phyloP scores from a whole-genome alignment of 2,113 vertebrate species.

The Apodemus speciosus region DNA sequence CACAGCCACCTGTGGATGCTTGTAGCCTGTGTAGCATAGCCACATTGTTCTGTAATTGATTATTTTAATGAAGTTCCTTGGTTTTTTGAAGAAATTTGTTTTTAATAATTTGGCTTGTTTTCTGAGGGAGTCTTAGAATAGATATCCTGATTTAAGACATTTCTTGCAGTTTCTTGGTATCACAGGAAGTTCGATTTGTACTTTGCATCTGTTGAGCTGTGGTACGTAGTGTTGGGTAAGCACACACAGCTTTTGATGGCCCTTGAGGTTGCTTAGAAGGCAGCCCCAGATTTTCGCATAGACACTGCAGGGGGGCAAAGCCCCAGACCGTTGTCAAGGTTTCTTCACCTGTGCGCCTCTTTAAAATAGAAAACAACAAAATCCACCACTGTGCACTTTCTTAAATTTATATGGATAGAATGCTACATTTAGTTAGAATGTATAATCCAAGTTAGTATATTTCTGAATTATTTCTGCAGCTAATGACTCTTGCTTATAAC shows the following conservation, averaged over 20 bases:
- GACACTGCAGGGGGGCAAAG: not conserved
- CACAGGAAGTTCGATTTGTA: conserved; percentile 14
- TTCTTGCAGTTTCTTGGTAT: conserved; percentile 39
- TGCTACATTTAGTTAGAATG: not conserved
- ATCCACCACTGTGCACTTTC: not conserved
- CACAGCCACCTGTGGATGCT: not conserved
- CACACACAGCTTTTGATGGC: not conserved
- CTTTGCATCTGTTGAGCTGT: conserved; percentile 33
- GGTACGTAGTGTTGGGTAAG: conserved; percentile 4
- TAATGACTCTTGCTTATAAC: conserved; percentile 29
- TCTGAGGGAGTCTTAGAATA: conserved; percentile 1
- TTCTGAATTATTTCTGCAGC: conserved; percentile 45
- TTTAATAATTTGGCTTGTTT: conserved; percentile 16
- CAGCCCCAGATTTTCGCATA: not conserved
- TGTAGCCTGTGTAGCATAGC: not conserved
- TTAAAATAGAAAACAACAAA: not conserved
- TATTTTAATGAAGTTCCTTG: not conserved
- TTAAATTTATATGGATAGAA: not conserved
- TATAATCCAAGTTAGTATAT: not conserved
- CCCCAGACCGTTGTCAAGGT: not conserved
- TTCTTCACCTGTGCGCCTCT: not conserved
- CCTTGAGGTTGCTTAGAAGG: conserved; percentile 15
- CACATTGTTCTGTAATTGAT: conserved; percentile 14
- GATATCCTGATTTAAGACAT: conserved; percentile 34
- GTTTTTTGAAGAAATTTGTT: conserved; percentile 10